phyloP scores from a whole-genome alignment of 2,113 vertebrate species.

The Microtus pennsylvanicus region DNA sequence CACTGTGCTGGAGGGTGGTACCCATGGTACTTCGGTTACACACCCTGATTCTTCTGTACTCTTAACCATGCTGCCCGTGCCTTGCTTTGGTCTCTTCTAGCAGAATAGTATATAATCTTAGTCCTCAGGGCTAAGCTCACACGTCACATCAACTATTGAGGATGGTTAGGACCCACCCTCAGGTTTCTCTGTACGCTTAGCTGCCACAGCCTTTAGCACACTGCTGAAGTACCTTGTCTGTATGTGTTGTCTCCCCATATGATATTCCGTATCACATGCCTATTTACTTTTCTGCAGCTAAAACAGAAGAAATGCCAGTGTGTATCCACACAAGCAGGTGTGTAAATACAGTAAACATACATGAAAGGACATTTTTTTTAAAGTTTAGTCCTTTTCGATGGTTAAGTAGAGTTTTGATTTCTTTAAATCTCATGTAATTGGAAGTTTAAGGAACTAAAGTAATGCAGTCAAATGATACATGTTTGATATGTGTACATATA shows the following conservation, averaged over 20 bases:
- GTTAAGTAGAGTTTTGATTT: constrained; percentile 29
- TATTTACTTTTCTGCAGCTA: constrained; percentile 16
- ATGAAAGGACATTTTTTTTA: not conserved
- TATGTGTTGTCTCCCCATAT: not conserved
- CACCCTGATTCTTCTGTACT: not conserved
- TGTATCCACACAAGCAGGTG: not conserved
- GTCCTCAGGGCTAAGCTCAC: not conserved
- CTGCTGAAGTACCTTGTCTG: not conserved
- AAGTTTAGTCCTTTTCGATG: not conserved
- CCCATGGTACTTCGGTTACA: not conserved
- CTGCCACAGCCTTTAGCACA: not conserved
- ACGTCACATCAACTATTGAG: not conserved
- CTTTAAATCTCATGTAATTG: not conserved
- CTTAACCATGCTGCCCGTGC: not conserved
- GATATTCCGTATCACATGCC: not conserved
- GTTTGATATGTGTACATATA: not conserved
- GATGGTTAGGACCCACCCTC: not conserved
- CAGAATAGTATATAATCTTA: not conserved
- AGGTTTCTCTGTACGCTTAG: not conserved
- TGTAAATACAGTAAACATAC: not conserved
- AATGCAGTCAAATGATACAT: not conserved
- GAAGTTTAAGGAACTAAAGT: not conserved
- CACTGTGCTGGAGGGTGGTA: not conserved
- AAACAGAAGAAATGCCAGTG: not conserved
- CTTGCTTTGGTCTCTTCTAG: not conserved